A percentile compares a stretch with the other conserved stretches of the same genome.
Conservation (phyloP, 30 jellyfish, hydroid and myxozoan genomes). For the Nemopilema nomurai region DNA sequence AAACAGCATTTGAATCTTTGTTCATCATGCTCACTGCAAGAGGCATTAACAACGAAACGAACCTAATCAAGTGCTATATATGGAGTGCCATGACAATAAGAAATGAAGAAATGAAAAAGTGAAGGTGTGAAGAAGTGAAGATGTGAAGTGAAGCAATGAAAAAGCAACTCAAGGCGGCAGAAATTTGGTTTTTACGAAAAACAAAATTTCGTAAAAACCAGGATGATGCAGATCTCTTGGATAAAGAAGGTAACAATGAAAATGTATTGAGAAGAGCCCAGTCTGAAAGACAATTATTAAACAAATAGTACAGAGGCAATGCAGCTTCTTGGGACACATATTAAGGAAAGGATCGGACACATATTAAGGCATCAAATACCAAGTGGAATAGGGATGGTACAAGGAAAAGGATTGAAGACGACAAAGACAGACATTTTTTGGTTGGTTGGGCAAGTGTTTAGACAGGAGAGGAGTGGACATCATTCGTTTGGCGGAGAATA, state of each 20-base stretch:
- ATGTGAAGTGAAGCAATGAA: conserved; percentile 28
- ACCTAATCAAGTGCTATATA: background rate
- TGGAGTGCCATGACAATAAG: background rate
- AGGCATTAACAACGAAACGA: background rate
- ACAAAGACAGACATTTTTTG: background rate
- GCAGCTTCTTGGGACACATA: conserved; percentile 55
- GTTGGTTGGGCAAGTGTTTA: conserved; percentile 32
- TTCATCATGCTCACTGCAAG: conserved; percentile 17
- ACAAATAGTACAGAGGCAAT: conserved; percentile 36
- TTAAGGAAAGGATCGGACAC: too few relatives aligned
- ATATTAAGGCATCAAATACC: too few relatives aligned
- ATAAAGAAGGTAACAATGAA: conserved; percentile 46
- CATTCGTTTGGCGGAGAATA: conserved; percentile 40
- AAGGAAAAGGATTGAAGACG: too few relatives aligned
- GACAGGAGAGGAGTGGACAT: conserved; percentile 53
- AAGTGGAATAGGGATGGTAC: too few relatives aligned
- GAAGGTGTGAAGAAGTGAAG: conserved; percentile 7
- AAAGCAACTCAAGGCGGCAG: conserved; percentile 38
- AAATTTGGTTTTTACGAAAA: conserved; percentile 35
- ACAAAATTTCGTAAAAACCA: too few relatives aligned
- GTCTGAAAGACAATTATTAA: conserved; percentile 41
- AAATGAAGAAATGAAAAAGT: too few relatives aligned
- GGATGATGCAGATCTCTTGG: conserved; percentile 33
- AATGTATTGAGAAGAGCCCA: conserved; percentile 39
- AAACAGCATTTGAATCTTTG: conserved; percentile 12